Base-by-base conservation (phyloP, 2,888 invertebrate genomes). In the Andrena bicolor region DNA sequence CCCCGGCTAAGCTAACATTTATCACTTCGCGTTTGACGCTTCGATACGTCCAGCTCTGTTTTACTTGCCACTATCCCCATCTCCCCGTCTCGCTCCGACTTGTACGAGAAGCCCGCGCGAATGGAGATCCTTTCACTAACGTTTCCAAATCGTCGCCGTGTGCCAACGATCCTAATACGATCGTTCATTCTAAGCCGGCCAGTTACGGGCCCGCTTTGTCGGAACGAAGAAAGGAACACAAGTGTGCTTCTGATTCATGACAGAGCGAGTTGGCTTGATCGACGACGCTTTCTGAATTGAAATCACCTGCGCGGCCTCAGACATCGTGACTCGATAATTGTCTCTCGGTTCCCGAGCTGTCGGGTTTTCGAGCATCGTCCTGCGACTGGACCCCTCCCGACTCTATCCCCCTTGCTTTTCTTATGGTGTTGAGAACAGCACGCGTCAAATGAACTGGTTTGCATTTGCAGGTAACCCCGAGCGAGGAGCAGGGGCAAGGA, bases 401-500 rank as follows among this genome's bases (percentile, higher is more conserved):
- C 41, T 41, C 16, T 41, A 41, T 13, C 4, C 41, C 41, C 41
- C 41, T 41, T 41, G 41, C 3, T 41, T 3, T 4, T 3, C 41
- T 4, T 41, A 41, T 41, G 41, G 1, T 41, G 41, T 41, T 41
- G 16, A 13, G 13, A 16, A 16, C 41, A 41, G 41, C 41, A 16
- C 13, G 41, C 41, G 41, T 41, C 41, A 41, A 4, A 4, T 16
- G 51, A 51, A 51, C 7, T 16, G 16, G 20, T n/a, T 61, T 30
- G 3, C n/a, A 8, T 16, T 85, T 83, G 6, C 82, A 88, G 87
- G 77, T 81, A 49, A 82, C 61, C 66, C 76, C 74, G 64, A 68
- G 75, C 72, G 53, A 72, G 75, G 80, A 85, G 88, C 83, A 89
- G 90, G 90, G 88, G 88, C 89, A 89, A 90, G 88, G 88, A 85